Evolutionary conservation across 2,113 vertebrate species (phyloP).

Genomic region (Centrocercus urophasianus): DNA sequence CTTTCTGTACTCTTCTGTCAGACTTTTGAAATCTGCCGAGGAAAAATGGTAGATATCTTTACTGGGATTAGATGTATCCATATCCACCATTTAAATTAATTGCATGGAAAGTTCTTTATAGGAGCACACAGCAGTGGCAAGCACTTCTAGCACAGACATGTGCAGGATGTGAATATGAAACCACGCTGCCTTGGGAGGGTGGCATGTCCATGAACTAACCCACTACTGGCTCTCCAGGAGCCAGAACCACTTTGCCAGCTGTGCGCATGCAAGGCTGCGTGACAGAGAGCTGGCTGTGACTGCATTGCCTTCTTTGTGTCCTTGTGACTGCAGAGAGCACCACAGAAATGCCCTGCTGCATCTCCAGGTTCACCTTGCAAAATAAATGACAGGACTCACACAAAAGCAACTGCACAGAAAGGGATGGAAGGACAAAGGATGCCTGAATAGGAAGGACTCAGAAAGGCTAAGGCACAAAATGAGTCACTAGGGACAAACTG

Average conservation of each 20-base stretch:
- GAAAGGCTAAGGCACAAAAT: constrained; percentile 5
- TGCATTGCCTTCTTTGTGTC: neutral
- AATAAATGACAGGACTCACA: neutral
- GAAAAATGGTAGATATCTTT: neutral
- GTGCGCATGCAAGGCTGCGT: accelerated
- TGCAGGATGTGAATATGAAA: neutral
- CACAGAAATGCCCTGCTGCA: neutral
- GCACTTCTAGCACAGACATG: neutral
- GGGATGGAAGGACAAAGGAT: constrained; percentile 2
- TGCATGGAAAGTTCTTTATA: neutral
- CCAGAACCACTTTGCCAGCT: neutral
- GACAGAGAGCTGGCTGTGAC: neutral
- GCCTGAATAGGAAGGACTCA: neutral
- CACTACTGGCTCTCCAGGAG: neutral
- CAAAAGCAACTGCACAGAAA: neutral
- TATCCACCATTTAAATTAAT: neutral
- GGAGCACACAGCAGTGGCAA: neutral
- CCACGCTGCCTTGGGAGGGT: neutral
- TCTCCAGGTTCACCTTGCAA: constrained; percentile 14
- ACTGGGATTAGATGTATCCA: neutral
- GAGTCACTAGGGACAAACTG: constrained; percentile 32
- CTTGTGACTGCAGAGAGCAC: neutral
- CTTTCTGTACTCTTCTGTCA: neutral
- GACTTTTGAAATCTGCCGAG: neutral
- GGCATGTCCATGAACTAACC: neutral